phyloP scores from a whole-genome alignment of 2,888 invertebrate genomes.

The Brachylomia viminalis region DNA sequence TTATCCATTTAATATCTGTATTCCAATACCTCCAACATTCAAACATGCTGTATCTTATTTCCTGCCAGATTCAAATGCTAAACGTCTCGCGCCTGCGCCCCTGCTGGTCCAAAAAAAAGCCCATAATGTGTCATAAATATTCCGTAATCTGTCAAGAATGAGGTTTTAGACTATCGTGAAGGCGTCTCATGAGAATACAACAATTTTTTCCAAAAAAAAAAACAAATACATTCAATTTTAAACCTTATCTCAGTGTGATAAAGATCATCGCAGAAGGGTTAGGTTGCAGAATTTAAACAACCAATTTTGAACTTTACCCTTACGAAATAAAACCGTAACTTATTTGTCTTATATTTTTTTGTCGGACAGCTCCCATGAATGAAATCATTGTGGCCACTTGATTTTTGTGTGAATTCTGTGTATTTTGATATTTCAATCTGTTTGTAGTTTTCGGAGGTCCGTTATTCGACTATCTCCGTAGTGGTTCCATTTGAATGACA shows the following conservation, averaged over 20 bases:
- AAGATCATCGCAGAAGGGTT: neutral
- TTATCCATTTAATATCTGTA: too few relatives aligned
- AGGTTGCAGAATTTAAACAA: neutral
- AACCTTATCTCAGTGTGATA: slow-evolving; percentile 27
- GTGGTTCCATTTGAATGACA: slow-evolving; percentile 48
- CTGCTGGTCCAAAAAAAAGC: slow-evolving; percentile 75
- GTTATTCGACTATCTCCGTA: slow-evolving; percentile 40
- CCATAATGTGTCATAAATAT: slow-evolving; percentile 84
- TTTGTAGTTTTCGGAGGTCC: slow-evolving; percentile 33
- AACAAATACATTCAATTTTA: slow-evolving; percentile 45
- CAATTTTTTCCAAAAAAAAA: slow-evolving; percentile 39
- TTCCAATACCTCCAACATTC: neutral
- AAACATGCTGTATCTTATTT: slow-evolving; percentile 71
- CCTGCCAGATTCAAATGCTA: slow-evolving; percentile 73
- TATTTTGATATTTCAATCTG: slow-evolving; percentile 67
- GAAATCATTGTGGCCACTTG: slow-evolving; percentile 60
- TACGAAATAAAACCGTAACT: neutral
- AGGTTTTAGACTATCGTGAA: slow-evolving; percentile 75
- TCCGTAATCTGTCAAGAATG: slow-evolving; percentile 82
- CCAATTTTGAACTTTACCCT: neutral
- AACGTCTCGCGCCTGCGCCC: slow-evolving; percentile 68
- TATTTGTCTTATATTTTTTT: neutral
- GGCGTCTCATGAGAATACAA: slow-evolving; percentile 72
- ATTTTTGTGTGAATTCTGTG: slow-evolving; percentile 61
- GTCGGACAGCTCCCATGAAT: slow-evolving; percentile 52